Percentiles rank a stretch among this genome's conserved stretches.
Conservation (phyloP, 2,113 vertebrate species). For the Eolophus roseicapilla region DNA sequence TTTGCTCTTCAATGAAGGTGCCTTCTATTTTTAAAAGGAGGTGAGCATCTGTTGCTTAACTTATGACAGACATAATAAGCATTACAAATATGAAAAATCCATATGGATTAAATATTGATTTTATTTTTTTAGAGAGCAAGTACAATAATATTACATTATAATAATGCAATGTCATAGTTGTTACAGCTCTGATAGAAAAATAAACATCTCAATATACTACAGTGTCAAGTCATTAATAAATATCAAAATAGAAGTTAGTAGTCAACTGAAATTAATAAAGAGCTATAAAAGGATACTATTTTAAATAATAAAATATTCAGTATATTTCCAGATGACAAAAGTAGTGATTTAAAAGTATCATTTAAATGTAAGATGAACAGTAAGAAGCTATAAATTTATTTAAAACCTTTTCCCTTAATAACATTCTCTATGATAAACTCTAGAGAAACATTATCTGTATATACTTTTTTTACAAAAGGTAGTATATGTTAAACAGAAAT, state of each 20-base stretch:
- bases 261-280: slow-evolving; percentile 67
- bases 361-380: slow-evolving; percentile 32
- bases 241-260: slow-evolving; percentile 74
- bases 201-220: slow-evolving; percentile 73
- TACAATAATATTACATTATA: slow-evolving; percentile 67
- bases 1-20: background rate
- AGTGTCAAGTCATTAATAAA: slow-evolving; percentile 75
- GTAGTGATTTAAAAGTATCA: slow-evolving; percentile 59
- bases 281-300: slow-evolving; percentile 60
- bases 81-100: slow-evolving; percentile 22
- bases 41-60: background rate
- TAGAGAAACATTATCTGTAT: slow-evolving; percentile 2
- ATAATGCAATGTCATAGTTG: slow-evolving; percentile 66
- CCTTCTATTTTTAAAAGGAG: background rate
- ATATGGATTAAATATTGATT: slow-evolving; percentile 46
- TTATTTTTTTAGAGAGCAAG: slow-evolving; percentile 68
- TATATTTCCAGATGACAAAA: slow-evolving; percentile 49
- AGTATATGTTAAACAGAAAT: slow-evolving; percentile 49
- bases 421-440: slow-evolving; percentile 45
- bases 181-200: slow-evolving; percentile 76
- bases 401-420: slow-evolving; percentile 45
- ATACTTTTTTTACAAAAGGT: slow-evolving; percentile 31
- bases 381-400: slow-evolving; percentile 41
- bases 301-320: slow-evolving; percentile 65
- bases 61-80: background rate